A percentile compares a stretch with the other conserved stretches of the same genome.
phyloP scores from a whole-genome alignment of 1,140 invertebrate species.

The Temnothorax curvispinosus region DNA sequence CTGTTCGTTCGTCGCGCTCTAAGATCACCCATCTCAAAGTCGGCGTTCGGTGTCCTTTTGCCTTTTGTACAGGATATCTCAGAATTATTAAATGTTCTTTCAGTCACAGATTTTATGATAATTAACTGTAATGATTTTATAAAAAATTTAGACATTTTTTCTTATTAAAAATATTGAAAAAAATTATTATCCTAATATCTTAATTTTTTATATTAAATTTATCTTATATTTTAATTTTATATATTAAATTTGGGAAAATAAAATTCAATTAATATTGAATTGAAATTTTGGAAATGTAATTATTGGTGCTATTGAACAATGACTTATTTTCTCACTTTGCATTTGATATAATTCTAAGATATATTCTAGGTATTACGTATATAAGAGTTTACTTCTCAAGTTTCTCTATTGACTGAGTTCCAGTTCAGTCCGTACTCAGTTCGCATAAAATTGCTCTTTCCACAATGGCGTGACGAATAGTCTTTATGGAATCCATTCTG shows the following conservation, averaged over 20 bases:
- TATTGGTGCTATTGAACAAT: background rate
- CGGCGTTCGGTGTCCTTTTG: background rate
- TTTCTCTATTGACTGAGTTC: constrained; percentile 4
- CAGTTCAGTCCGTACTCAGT: background rate
- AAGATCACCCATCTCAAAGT: constrained; percentile 30
- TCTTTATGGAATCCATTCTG: constrained; percentile 5
- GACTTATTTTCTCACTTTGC: background rate
- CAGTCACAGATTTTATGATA: background rate
- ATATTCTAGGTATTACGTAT: background rate
- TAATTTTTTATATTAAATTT: background rate
- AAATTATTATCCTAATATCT: background rate
- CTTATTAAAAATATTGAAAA: background rate
- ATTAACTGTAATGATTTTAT: background rate
- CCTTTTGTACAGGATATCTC: background rate
- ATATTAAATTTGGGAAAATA: background rate
- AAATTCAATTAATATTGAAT: background rate
- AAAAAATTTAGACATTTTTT: background rate
- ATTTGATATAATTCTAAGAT: background rate
- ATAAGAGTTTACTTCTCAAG: background rate
- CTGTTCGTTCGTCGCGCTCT: background rate
- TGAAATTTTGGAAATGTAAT: background rate
- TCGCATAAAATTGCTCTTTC: background rate
- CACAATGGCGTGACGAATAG: constrained; percentile 19
- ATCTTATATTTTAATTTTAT: background rate
- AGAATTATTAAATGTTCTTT: background rate